Percentiles rank a stretch among this genome's conserved stretches.
These are phyloP conservation scores for Torymus texanus DNA, from an alignment of 2,888 invertebrate species.

Conservation along the genomic window DNA sequence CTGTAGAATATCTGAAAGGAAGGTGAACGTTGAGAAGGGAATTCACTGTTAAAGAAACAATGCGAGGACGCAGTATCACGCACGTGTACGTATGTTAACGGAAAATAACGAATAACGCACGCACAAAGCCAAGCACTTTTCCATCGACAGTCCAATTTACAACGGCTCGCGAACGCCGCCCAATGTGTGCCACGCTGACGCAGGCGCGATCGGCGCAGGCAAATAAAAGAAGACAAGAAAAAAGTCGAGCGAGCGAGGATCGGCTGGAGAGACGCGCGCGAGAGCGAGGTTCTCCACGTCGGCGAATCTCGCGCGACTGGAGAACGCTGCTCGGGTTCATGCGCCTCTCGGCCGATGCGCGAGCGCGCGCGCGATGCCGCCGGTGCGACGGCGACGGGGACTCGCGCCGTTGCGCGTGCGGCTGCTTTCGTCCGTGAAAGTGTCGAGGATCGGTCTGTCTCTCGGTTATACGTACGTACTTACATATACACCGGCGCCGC, in stretches of 20 bases:
- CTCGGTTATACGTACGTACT: not conserved
- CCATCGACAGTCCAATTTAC: too few species aligned
- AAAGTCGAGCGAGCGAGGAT: not conserved
- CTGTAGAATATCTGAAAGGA: too few species aligned
- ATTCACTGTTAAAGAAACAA: too few species aligned
- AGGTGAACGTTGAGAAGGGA: too few species aligned
- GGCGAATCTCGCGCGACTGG: slow-evolving; percentile 56
- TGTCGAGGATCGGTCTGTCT: slow-evolving; percentile 35
- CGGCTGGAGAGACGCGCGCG: not conserved
- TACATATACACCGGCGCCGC: slow-evolving; percentile 11
- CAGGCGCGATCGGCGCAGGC: too few species aligned
- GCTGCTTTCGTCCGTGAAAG: slow-evolving; percentile 56
- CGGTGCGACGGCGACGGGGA: slow-evolving; percentile 9
- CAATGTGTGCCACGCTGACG: too few species aligned
- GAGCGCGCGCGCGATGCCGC: not conserved
- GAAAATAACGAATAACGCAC: too few species aligned
- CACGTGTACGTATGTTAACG: too few species aligned
- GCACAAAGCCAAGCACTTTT: too few species aligned
- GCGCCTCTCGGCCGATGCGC: slow-evolving; percentile 2
- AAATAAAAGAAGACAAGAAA: not conserved
- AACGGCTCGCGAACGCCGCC: too few species aligned
- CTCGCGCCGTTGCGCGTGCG: slow-evolving; percentile 11
- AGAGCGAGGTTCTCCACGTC: slow-evolving; percentile 45
- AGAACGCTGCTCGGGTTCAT: slow-evolving; percentile 45
- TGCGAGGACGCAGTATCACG: too few species aligned